Evolutionary conservation across 2,888 invertebrate genomes (phyloP).

Genomic region (Diachrysia chrysitis): DNA sequence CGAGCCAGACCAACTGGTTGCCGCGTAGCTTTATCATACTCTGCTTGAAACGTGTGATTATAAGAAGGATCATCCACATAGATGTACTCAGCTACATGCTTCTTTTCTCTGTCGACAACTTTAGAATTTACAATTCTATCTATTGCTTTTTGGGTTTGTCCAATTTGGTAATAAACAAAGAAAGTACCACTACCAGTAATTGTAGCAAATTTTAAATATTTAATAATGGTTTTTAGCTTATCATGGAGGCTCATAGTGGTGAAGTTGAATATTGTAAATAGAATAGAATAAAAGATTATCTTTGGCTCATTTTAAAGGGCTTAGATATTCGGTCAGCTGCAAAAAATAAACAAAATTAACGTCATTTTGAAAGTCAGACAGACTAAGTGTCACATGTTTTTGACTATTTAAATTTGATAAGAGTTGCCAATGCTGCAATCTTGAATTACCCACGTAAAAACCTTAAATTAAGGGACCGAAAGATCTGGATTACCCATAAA

Average conservation of each 20-base stretch:
- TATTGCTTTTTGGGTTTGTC: slow-evolving; percentile 70
- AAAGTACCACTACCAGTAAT: slow-evolving; percentile 69
- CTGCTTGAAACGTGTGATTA: slow-evolving; percentile 68
- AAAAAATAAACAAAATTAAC: slow-evolving; percentile 2
- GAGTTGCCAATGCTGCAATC: no score
- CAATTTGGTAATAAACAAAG: slow-evolving; percentile 74
- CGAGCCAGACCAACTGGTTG: slow-evolving; percentile 75
- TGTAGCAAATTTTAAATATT: slow-evolving; percentile 71
- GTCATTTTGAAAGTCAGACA: background rate
- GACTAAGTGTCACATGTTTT: background rate
- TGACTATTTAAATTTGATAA: no score
- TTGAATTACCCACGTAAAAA: no score
- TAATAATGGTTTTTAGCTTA: slow-evolving; percentile 70
- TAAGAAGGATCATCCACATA: slow-evolving; percentile 85
- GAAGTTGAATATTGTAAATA: background rate
- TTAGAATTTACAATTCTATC: slow-evolving; percentile 76
- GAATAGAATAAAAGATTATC: no score
- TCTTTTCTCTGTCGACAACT: slow-evolving; percentile 82
- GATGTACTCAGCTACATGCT: slow-evolving; percentile 80
- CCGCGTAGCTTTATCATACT: slow-evolving; percentile 68
- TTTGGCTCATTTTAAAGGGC: slow-evolving; percentile 11
- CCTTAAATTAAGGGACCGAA: no score
- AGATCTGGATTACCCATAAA: no score
- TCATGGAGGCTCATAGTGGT: slow-evolving; percentile 72
- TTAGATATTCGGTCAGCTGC: background rate